phyloP scores from a whole-genome alignment of 2,113 vertebrate genomes.

The Motacilla alba region DNA sequence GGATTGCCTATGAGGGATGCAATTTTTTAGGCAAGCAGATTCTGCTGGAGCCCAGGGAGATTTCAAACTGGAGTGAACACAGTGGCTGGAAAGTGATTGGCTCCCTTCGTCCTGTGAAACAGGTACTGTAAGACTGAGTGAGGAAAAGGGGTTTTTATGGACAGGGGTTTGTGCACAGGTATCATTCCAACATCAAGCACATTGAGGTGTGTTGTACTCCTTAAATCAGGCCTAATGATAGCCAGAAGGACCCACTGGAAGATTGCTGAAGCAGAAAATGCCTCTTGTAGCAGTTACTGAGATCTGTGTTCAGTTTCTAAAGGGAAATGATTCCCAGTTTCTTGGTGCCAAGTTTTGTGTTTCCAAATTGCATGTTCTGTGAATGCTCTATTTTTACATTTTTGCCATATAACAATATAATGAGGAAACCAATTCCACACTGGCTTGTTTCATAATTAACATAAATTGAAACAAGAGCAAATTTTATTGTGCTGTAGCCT shows the following conservation, averaged over 20 bases:
- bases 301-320: not conserved
- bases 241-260: not conserved
- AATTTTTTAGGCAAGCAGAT: slow-evolving; percentile 83
- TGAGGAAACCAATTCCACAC: not conserved
- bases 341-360: not conserved
- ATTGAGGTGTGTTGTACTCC: not conserved
- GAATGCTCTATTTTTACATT: not conserved
- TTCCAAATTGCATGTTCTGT: not conserved
- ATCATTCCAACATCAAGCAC: not conserved
- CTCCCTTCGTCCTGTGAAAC: slow-evolving; percentile 80
- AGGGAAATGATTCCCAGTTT: not conserved
- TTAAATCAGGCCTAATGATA: not conserved
- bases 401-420: not conserved
- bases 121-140: slow-evolving; percentile 62
- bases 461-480: not conserved
- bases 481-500: not conserved
- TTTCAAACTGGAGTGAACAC: slow-evolving; percentile 76
- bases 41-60: slow-evolving; percentile 73
- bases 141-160: not conserved
- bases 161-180: not conserved
- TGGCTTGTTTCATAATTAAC: not conserved
- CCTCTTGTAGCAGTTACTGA: not conserved
- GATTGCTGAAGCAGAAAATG: not conserved
- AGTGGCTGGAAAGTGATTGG: slow-evolving; percentile 84
- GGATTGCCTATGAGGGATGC: slow-evolving; percentile 83